Evolutionary conservation across 1,140 invertebrate species (phyloP).

Genomic region (Dolichoris vasculosae): DNA sequence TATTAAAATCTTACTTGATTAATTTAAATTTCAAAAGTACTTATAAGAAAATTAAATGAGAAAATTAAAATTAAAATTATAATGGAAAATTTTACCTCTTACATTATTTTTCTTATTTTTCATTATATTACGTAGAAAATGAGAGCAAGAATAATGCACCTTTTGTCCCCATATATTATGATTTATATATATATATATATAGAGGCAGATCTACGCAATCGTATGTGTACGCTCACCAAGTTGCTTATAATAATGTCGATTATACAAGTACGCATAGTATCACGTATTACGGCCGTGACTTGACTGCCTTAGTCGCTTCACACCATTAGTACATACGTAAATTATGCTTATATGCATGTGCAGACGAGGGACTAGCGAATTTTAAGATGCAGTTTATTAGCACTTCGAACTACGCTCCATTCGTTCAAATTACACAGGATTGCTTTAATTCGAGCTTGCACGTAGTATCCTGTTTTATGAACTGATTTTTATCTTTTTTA

Average conservation of each 20-base stretch:
- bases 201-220: not conserved
- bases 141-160: not conserved
- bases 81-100: not conserved
- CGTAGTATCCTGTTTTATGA: not conserved
- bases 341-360: not conserved
- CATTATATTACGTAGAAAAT: not conserved
- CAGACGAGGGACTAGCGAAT: not conserved
- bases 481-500: not conserved
- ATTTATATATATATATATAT: not conserved
- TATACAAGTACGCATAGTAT: conserved; percentile 16
- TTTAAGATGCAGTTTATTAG: not conserved
- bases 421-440: not conserved
- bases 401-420: not conserved
- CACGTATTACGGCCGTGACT: conserved; percentile 3
- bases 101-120: not conserved
- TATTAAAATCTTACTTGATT: too few relatives aligned
- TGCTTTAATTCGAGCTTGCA: not conserved
- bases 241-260: conserved; percentile 2
- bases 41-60: too few relatives aligned
- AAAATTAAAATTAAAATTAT: too few relatives aligned
- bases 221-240: not conserved
- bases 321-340: not conserved
- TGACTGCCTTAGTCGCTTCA: not conserved
- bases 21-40: too few relatives aligned
- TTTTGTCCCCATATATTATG: not conserved